These are phyloP conservation scores for Gobio occitaniae DNA, from an alignment of 2,797 vertebrate genomes.

Conservation along the genomic window DNA sequence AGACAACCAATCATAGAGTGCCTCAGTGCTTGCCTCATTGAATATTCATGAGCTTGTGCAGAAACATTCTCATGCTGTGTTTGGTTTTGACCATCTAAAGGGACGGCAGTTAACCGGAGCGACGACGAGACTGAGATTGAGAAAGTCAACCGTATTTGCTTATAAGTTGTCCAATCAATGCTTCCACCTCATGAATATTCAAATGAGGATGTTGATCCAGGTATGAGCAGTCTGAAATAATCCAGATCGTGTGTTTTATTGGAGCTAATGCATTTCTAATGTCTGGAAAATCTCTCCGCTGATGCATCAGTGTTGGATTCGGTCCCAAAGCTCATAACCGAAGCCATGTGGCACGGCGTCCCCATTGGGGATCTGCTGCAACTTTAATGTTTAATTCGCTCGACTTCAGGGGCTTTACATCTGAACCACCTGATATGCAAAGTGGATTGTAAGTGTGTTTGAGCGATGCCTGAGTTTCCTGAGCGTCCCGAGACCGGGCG, in stretches of 20 bases:
- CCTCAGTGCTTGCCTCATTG: not conserved
- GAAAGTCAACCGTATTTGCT: not conserved
- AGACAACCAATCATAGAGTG: not conserved
- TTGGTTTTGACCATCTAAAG: not conserved
- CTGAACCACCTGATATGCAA: not conserved
- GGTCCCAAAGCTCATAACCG: not conserved
- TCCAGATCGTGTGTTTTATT: not conserved
- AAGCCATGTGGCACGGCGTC: not conserved
- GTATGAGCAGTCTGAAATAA: not conserved
- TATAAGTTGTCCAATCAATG: not conserved
- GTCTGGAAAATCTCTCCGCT: not conserved
- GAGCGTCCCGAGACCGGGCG: not conserved
- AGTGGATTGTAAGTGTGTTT: not conserved
- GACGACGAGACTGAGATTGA: not conserved
- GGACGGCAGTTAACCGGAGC: not conserved
- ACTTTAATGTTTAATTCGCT: constrained; percentile 7
- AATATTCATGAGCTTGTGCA: not conserved
- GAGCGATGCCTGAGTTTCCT: not conserved
- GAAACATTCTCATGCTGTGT: too few relatives aligned
- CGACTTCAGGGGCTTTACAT: not conserved
- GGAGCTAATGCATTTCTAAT: constrained; percentile 3
- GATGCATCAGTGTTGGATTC: not conserved
- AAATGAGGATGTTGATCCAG: not conserved
- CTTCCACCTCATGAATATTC: not conserved
- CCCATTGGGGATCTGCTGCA: not conserved